Base-by-base conservation (phyloP, 2,797 vertebrate species). In the Meda fulgida region DNA sequence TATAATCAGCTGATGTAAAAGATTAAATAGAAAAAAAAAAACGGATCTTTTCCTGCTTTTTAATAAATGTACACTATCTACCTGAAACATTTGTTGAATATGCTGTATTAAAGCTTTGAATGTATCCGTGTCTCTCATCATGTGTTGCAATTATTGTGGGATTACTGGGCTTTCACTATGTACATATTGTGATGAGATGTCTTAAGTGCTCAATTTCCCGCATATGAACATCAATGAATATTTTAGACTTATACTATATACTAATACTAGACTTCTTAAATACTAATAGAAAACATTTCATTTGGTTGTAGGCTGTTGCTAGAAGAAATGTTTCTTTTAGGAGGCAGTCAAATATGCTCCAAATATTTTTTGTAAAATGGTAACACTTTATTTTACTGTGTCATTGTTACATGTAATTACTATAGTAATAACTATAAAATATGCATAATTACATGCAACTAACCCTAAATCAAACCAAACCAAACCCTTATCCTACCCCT, bases 51-150 rank as follows among this genome's bases (percentile, higher is more conserved):
- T 70, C 36, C 23, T 29, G 51, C 4, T 60, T 11, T 72, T 63
- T 63, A 26, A 55, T 18, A 18, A 19, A 19, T 78, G 14, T 78
- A 36, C 55, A 31, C 26, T 76, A n/a, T 46, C 40, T 65, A 19
- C 21, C 31, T 38, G n/a, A 76, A 83, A 76, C 16, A 40, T 76
- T 43, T 51, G 19, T 67, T 67, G 29, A 9, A 21, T 53, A 31
- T 43, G 38, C 8, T 82, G 70, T 13, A 82, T 82, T 82, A 82
- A 82, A 83, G 43, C 60, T 72, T 71, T 81, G 7, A 72, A 60
- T 13, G 16, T 26, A 31, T 46, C 43, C 34, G 51, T 31, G 29
- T 73, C 55, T 55, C 51, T 83, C 6, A 34, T n/a, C 60, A 65
- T 2, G 6, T 83, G 55, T 51, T 53, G 18, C 18, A 53, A 29